Conservation (phyloP, 2,888 invertebrate genomes). For the Aproaerema taeniolella region DNA sequence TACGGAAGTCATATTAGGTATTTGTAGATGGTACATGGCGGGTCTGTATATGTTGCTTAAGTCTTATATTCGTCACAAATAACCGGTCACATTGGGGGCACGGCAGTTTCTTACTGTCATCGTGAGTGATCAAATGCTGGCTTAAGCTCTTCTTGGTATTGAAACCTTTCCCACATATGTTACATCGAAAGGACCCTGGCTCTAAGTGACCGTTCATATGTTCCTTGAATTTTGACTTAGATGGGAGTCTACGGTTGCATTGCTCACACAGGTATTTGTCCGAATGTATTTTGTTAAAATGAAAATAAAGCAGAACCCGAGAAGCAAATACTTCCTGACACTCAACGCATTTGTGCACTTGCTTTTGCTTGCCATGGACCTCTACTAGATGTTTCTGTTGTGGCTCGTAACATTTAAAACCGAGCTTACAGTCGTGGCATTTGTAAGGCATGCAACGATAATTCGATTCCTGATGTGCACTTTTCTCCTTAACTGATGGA, state of each 20-base stretch:
- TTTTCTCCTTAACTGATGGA: constrained; percentile 25
- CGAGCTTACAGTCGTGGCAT: constrained; percentile 24
- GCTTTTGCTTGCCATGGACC: constrained; percentile 1
- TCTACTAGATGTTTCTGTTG: constrained; percentile 14
- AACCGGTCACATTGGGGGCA: not conserved
- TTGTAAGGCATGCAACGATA: constrained; percentile 11
- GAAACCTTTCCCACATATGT: constrained; percentile 1
- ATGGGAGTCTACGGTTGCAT: not conserved
- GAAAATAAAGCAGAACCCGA: not conserved
- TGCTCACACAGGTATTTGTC: not conserved
- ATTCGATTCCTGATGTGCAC: constrained; percentile 16
- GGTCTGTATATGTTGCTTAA: not conserved
- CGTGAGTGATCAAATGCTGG: constrained; percentile 18
- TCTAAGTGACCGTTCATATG: constrained; percentile 3
- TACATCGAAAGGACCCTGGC: constrained; percentile 13
- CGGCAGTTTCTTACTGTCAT: not conserved
- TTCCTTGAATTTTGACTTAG: not conserved
- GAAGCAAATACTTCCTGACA: not conserved
- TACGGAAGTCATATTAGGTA: no score
- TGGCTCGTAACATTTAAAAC: constrained; percentile 17
- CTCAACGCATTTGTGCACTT: not conserved
- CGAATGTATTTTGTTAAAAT: not conserved
- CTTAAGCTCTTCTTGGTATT: constrained; percentile 6
- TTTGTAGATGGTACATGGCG: not conserved
- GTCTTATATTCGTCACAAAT: not conserved